Evolutionary conservation across 37 sponge, comb jelly and placozoan species (phyloP).

Genomic region (Chondrosia reniformis): DNA sequence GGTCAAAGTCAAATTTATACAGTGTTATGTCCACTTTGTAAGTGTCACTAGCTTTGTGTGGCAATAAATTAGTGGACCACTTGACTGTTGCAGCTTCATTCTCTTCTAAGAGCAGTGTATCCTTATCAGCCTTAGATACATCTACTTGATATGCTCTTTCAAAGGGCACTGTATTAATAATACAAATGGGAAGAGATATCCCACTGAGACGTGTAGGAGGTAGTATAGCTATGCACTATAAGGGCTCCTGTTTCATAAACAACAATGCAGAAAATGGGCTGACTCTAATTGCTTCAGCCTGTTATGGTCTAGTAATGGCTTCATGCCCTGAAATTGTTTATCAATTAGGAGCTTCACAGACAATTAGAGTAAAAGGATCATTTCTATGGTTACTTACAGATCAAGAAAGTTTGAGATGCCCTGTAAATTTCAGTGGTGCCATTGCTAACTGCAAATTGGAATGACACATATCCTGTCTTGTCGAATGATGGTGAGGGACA

Average conservation of each 20-base stretch:
- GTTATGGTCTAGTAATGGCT: too few species aligned
- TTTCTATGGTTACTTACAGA: too few species aligned
- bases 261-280: too few species aligned
- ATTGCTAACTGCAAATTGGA: constrained; percentile 4
- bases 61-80: constrained; percentile 11
- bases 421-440: not conserved
- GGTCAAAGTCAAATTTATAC: not conserved
- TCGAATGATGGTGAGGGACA: constrained; percentile 40
- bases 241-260: too few species aligned
- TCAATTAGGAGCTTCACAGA: too few species aligned
- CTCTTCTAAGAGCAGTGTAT: constrained; percentile 22
- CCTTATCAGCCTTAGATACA: not conserved
- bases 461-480: constrained; percentile 17
- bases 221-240: too few species aligned
- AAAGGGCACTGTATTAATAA: constrained; percentile 27
- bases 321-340: too few species aligned
- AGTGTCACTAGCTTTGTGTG: not conserved
- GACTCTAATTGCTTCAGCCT: too few species aligned
- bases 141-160: constrained; percentile 26
- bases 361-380: too few species aligned
- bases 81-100: not conserved
- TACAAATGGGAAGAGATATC: too few species aligned
- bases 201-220: too few species aligned
- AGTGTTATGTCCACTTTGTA: constrained; percentile 34
- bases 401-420: too few species aligned